These are phyloP conservation scores for Diaphora mendica DNA, from an alignment of 2,888 invertebrate genomes.

Conservation along the genomic window DNA sequence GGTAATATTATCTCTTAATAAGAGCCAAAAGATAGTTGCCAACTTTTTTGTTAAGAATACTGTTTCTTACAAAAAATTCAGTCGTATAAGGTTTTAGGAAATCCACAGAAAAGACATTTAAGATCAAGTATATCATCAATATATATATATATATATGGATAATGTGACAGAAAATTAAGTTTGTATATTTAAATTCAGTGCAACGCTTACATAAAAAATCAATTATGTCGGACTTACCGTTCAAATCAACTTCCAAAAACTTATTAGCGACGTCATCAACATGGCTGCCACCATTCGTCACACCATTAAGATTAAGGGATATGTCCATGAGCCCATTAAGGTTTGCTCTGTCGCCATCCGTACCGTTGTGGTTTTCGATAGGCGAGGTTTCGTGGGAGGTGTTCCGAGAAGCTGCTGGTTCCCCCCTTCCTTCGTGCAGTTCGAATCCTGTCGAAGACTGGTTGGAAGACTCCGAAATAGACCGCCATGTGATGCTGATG, in stretches of 20 bases:
- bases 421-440: slow-evolving; percentile 60
- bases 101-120: no score
- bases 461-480: slow-evolving; percentile 82
- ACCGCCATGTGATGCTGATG: slow-evolving; percentile 83
- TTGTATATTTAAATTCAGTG: no score
- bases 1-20: no score
- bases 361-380: slow-evolving; percentile 58
- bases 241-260: slow-evolving; percentile 79
- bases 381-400: slow-evolving; percentile 59
- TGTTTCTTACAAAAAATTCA: no score
- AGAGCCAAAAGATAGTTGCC: no score
- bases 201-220: no score
- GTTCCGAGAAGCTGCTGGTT: slow-evolving; percentile 47
- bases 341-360: slow-evolving; percentile 58
- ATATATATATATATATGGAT: no score
- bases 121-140: no score
- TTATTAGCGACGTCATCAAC: slow-evolving; percentile 70
- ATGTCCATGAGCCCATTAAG: slow-evolving; percentile 51
- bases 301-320: slow-evolving; percentile 53
- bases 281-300: slow-evolving; percentile 59
- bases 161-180: no score
- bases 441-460: slow-evolving; percentile 78
- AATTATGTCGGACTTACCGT: slow-evolving; percentile 66
- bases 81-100: no score
- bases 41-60: no score